These are phyloP conservation scores for Crotalus helleri DNA, from an alignment of 2,113 vertebrate genomes.

Conservation along the genomic window DNA sequence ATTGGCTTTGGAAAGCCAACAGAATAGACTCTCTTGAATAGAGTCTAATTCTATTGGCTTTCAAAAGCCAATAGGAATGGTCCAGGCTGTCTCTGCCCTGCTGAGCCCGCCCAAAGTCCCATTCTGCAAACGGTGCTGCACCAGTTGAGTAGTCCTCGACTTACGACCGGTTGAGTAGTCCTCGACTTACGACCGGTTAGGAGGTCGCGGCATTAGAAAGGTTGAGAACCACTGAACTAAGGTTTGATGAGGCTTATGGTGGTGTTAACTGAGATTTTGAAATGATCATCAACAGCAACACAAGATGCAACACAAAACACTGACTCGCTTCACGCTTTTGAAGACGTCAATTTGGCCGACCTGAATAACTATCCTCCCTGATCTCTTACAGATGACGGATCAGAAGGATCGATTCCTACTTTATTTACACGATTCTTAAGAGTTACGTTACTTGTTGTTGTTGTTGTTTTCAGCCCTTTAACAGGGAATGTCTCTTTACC, in stretches of 20 bases:
- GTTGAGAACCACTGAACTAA: no score
- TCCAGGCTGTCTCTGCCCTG: no score
- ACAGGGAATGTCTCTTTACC: not conserved
- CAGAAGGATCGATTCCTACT: conserved; percentile 21
- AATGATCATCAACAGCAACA: conserved; percentile 22
- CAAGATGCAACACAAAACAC: conserved; percentile 3
- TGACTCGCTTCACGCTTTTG: not conserved
- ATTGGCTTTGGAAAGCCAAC: no score
- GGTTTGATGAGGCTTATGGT: conserved; percentile 27
- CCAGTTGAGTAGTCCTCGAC: no score
- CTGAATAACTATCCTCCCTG: not conserved
- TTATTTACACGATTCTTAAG: conserved; percentile 7
- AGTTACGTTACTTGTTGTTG: conserved; percentile 1
- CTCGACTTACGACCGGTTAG: no score
- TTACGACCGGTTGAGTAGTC: no score
- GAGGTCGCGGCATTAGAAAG: no score
- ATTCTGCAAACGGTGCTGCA: no score
- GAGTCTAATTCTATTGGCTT: no score
- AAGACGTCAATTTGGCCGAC: not conserved
- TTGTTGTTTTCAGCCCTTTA: not conserved
- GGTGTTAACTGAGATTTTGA: conserved; percentile 31
- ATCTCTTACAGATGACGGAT: not conserved
- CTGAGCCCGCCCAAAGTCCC: no score
- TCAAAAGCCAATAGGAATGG: no score
- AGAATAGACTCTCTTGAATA: no score